phyloP scores from a whole-genome alignment of 2,113 vertebrate genomes.

The Mormoops blainvillei region DNA sequence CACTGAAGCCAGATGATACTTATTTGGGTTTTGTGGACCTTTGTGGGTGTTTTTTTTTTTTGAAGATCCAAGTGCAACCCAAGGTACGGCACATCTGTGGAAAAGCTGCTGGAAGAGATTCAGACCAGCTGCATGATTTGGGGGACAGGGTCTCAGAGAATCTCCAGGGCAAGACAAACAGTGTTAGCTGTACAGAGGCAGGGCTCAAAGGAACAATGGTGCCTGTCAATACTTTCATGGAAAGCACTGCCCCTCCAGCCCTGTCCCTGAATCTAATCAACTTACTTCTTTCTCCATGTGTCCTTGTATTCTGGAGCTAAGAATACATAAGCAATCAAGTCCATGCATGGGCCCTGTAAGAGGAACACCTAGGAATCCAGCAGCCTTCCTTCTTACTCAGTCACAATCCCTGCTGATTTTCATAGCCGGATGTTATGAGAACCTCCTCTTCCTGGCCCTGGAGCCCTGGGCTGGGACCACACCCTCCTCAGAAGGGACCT shows the following conservation, averaged over 20 bases:
- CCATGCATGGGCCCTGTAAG: neutral
- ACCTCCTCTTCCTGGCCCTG: neutral
- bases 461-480: neutral
- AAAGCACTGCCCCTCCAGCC: neutral
- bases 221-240: neutral
- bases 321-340: neutral
- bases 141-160: neutral
- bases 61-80: neutral
- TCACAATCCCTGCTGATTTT: neutral
- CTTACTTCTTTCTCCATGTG: neutral
- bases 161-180: neutral
- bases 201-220: neutral
- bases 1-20: neutral
- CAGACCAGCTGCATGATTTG: neutral
- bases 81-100: neutral
- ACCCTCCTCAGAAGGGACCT: neutral
- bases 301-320: neutral
- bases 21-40: neutral
- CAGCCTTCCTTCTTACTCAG: neutral
- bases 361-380: neutral
- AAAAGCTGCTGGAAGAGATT: neutral
- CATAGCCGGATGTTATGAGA: neutral
- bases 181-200: neutral
- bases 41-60: too few relatives aligned
- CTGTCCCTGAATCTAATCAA: neutral